Evolutionary conservation across 2,113 vertebrate genomes (phyloP), one percentile per base, ranked within the genome.

Genomic region (Sakesphorus luctuosus): DNA sequence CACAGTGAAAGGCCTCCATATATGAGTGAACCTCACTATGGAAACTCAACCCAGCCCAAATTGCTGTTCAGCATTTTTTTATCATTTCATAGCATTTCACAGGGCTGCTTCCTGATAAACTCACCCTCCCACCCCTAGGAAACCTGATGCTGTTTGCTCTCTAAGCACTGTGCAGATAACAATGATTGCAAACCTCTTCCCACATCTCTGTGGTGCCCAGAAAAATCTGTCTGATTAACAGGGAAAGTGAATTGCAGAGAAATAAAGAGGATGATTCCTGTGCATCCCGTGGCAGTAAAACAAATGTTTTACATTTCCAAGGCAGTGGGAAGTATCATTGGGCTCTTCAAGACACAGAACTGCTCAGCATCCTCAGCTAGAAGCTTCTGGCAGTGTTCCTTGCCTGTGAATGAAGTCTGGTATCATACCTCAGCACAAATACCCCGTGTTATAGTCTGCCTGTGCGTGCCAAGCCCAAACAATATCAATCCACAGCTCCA

Each of bases 11-110:
- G 40, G 8, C 29, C 29, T 43, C 43, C 82, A 5, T 5, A 12
- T n/a, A 0, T 7, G 31, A 76, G 38, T 21, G 38, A 91, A 83
- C 65, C 17, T 74, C 0, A 0, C 11, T 35, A 21, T 36, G 55
- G 31, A 67, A 63, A 38, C 1, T 62, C 18, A 78, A 21, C 31
- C 28, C 17, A 59, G 18, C 13, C 15, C 36, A 43, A 33, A 9
- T 2, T 67, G 36, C 62, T 8, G 3, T 52, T 77, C 79, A 79
- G 82, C 74, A 21, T 12, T 56, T 69, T 86, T 76, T 58, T 46
- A 63, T 75, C 65, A 31, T 69, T 91, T 67, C 63, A 58, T 33
- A 76, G 67, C 10, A 69, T 7, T 79, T 83, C 2, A 1, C 2
- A 1, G 63, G 71, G 29, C 50, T 89, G 26, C 4, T 13, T 94